These are phyloP conservation scores for Centrocercus urophasianus DNA, from an alignment of 2,113 vertebrate genomes.

Conservation along the genomic window DNA sequence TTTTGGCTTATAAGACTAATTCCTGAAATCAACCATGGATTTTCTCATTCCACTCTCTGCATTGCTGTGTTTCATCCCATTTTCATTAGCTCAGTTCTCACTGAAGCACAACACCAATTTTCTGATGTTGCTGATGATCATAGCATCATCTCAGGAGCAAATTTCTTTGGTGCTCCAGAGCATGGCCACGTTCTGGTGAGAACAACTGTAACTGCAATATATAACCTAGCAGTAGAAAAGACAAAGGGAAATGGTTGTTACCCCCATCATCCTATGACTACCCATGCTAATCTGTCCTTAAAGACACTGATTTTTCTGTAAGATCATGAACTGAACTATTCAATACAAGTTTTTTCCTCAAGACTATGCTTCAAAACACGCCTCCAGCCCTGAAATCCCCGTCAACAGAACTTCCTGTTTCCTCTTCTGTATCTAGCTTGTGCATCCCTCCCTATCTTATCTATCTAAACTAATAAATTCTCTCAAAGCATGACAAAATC, in stretches of 20 bases:
- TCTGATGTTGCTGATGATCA: background rate
- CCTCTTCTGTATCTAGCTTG: constrained; percentile 34
- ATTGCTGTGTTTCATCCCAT: background rate
- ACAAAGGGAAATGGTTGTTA: background rate
- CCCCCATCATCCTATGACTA: background rate
- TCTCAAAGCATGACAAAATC: constrained; percentile 6
- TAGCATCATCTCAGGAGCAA: background rate
- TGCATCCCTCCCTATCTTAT: background rate
- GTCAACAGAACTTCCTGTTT: constrained; percentile 34
- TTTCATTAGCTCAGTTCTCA: background rate
- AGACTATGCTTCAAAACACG: background rate
- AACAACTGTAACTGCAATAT: background rate
- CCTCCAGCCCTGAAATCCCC: constrained; percentile 15
- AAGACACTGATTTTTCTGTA: background rate
- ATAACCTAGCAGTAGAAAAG: background rate
- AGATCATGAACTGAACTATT: background rate
- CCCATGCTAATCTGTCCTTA: background rate
- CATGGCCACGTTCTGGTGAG: background rate
- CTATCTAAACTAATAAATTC: constrained; percentile 17
- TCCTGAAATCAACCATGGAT: background rate
- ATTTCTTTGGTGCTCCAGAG: background rate
- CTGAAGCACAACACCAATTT: background rate
- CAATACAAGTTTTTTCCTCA: background rate
- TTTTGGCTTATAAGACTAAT: background rate
- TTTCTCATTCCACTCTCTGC: background rate